Base-by-base conservation (phyloP, 1,140 invertebrate species). In the Oryctes rhinoceros region DNA sequence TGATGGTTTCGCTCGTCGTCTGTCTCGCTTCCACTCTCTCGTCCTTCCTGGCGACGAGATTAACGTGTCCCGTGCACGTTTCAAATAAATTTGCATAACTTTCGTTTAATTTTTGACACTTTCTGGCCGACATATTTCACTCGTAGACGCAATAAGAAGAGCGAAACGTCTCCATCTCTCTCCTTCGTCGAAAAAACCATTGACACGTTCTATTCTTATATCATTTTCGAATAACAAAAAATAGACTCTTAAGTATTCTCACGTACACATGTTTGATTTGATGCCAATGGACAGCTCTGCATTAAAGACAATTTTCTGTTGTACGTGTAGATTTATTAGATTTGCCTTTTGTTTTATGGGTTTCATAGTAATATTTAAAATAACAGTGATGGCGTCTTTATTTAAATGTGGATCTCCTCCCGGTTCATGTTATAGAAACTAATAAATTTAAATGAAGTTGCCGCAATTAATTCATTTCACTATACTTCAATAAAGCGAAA, bases 61-160 rank as follows among this genome's bases (percentile, higher is more conserved):
- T 76, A 76, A 39, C 74, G 74, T 48, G 35, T 76, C 74, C 20
- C 39, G 15, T 48, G 35, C 74, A 39, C 74, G 44, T 76, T 76
- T 76, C 74, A 76, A 76, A 76, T 76, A 76, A 76, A 76, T 76
- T 76, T 76, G 74, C 74, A 76, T 76, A 76, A 76, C 74, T 76
- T 76, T 76, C 74, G 74, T 76, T 76, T 76, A 76, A 76, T 76
- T 76, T 76, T 76, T 76, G 74, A 76, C 74, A 76, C 37, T 76
- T 35, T 76, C 65, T 35, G 65, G 65, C 18, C 20, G 30, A 67
- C 65, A 67, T 67, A 67, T 67, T 30, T 67, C 65, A 30, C 65
- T 67, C 65, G 65, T 67, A 67, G 65, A 67, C 65, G 65, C 20
- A 67, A 67, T 67, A 67, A 67, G 65, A 67, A 67, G 18, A 67